Conservation (phyloP, 2,113 vertebrate species). For the Plotosus lineatus region DNA sequence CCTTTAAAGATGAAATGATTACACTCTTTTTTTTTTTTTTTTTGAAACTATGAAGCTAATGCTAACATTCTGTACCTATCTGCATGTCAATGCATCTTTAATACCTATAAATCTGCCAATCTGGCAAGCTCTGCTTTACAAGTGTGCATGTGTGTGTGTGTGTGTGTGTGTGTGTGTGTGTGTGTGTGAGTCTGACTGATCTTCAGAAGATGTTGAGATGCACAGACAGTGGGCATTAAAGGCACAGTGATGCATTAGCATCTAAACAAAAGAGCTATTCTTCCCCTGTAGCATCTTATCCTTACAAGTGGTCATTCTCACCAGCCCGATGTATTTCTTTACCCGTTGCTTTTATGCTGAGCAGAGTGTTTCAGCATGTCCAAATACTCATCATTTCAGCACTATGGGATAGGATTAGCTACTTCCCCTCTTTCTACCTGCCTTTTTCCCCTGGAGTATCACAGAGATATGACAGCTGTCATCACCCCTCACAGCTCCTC, state of each 20-base stretch:
- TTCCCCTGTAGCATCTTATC: slow-evolving; percentile 65
- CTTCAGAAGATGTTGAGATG: slow-evolving; percentile 61
- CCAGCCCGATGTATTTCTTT: slow-evolving; percentile 69
- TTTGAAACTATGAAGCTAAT: not conserved
- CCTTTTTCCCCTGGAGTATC: slow-evolving; percentile 64
- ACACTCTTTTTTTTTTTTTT: not conserved
- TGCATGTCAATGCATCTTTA: slow-evolving; percentile 9
- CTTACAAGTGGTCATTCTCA: slow-evolving; percentile 73
- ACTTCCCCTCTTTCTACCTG: slow-evolving; percentile 58
- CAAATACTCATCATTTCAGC: slow-evolving; percentile 62
- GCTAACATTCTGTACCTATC: not conserved
- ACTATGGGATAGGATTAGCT: slow-evolving; percentile 71
- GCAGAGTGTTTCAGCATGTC: slow-evolving; percentile 55
- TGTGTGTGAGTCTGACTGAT: slow-evolving; percentile 21
- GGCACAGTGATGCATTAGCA: slow-evolving; percentile 74
- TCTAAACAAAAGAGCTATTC: slow-evolving; percentile 73
- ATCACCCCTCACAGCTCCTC: slow-evolving; percentile 68
- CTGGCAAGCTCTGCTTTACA: slow-evolving; percentile 69
- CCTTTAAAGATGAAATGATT: not conserved
- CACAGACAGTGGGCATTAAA: slow-evolving; percentile 70
- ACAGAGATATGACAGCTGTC: slow-evolving; percentile 75
- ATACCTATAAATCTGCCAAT: slow-evolving; percentile 69
- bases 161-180: slow-evolving; percentile 4
- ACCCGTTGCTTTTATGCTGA: slow-evolving; percentile 71
- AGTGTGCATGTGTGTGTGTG: slow-evolving; percentile 58